phyloP scores from a whole-genome alignment of 2,797 vertebrate genomes.

The Percopsis omiscomaycus region DNA sequence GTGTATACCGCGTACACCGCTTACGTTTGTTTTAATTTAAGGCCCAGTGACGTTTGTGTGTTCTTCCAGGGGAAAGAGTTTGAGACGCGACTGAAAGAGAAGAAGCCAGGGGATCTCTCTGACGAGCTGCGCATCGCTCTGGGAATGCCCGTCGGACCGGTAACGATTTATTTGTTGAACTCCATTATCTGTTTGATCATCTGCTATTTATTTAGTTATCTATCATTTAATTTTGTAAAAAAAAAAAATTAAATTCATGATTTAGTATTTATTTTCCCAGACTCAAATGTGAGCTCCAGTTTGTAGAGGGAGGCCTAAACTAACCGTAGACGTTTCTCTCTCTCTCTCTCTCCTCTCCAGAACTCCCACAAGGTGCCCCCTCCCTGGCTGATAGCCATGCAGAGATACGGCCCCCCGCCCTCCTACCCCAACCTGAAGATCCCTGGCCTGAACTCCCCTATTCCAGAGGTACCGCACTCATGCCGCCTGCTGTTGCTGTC shows the following conservation, averaged over 20 bases:
- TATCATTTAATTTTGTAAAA: no score
- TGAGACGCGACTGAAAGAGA: constrained; percentile 92
- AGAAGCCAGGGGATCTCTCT: constrained; percentile 91
- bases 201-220: neutral
- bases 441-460: constrained; percentile 90
- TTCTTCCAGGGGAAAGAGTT: constrained; percentile 89
- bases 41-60: neutral
- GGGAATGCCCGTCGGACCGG: constrained; percentile 92
- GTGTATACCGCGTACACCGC: neutral
- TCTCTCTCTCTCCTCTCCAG: constrained; percentile 57
- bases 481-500: neutral
- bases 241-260: no score
- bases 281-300: no score
- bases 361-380: constrained; percentile 94
- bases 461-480: constrained; percentile 81
- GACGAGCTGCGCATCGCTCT: constrained; percentile 90
- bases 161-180: constrained; percentile 51
- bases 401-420: constrained; percentile 90
- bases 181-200: neutral
- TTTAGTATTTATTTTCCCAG: no score
- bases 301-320: no score
- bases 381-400: constrained; percentile 95
- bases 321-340: neutral
- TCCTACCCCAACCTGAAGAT: constrained; percentile 96
- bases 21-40: neutral